Percentiles rank a stretch among this genome's conserved stretches.
phyloP scores from a whole-genome alignment of 1,140 invertebrate species.

The Apocrypta bakeri region DNA sequence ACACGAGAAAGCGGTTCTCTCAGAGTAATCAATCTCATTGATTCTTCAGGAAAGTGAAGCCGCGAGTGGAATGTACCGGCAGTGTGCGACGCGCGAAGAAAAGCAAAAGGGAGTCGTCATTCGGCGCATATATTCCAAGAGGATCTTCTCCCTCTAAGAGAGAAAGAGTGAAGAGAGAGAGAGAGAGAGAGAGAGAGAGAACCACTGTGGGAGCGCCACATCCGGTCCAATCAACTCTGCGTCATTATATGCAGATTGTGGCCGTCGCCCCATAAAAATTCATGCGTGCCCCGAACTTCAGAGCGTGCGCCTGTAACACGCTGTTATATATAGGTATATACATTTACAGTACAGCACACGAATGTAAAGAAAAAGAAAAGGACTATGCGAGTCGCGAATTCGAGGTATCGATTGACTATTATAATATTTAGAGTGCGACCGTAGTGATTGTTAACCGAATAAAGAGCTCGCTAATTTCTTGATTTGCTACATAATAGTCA shows the following conservation, averaged over 20 bases:
- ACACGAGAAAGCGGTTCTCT: neutral
- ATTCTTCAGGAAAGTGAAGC: conserved; percentile 5
- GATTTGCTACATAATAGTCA: neutral
- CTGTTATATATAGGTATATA: too few species aligned
- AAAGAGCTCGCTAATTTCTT: neutral
- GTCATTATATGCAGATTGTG: conserved; percentile 65
- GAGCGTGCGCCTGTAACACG: conserved; percentile 1
- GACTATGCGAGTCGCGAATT: neutral
- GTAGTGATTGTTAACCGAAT: conserved; percentile 9
- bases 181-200: neutral
- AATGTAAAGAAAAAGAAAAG: too few species aligned
- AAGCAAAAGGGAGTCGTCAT: conserved; percentile 6
- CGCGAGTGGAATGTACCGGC: conserved; percentile 2
- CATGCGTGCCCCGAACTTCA: conserved; percentile 45
- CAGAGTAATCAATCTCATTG: conserved; percentile 18
- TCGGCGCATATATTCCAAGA: neutral
- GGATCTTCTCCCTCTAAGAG: neutral
- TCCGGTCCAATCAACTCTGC: conserved; percentile 60
- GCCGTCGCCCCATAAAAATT: conserved; percentile 59
- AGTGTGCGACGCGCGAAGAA: conserved; percentile 13
- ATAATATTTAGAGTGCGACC: conserved; percentile 3
- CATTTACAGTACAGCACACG: too few species aligned
- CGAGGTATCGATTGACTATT: neutral
- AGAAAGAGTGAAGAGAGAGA: neutral
- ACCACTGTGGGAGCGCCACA: conserved; percentile 56